phyloP scores from a whole-genome alignment of 2,113 vertebrate genomes.

The Phasianus colchicus region DNA sequence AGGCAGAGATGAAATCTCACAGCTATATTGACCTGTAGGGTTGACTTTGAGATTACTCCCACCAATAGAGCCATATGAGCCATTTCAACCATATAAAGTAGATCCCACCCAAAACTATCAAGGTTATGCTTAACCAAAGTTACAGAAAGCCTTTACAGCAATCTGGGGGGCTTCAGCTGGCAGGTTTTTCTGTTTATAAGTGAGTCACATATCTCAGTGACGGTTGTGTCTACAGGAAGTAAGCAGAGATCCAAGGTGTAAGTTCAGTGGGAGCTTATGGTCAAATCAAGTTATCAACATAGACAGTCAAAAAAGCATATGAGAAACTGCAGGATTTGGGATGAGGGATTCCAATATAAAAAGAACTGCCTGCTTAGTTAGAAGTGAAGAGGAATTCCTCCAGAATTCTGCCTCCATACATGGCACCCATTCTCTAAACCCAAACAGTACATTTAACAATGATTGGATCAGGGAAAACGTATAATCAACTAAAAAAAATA shows the following conservation, averaged over 20 bases:
- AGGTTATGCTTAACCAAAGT: not conserved
- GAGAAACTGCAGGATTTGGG: not conserved
- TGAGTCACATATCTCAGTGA: not conserved
- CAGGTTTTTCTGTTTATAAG: not conserved
- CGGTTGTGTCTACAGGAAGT: not conserved
- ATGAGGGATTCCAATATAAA: not conserved
- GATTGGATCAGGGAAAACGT: not conserved
- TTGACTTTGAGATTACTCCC: not conserved
- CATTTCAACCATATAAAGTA: not conserved
- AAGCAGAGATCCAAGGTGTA: not conserved
- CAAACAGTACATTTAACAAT: rapidly evolving
- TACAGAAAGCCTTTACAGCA: not conserved
- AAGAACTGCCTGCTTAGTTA: not conserved
- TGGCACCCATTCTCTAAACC: not conserved
- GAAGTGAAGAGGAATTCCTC: not conserved
- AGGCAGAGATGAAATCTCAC: not conserved
- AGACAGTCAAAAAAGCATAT: not conserved
- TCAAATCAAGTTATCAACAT: not conserved
- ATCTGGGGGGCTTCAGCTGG: not conserved
- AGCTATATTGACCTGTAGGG: not conserved
- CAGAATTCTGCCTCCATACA: not conserved
- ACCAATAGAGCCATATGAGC: not conserved
- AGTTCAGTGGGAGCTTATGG: not conserved
- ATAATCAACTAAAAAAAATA: not conserved
- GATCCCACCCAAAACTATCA: not conserved